Evolutionary conservation across 2,797 vertebrate species (phyloP), one percentile per base, ranked within the genome.

Genomic region (Falco berigora): DNA sequence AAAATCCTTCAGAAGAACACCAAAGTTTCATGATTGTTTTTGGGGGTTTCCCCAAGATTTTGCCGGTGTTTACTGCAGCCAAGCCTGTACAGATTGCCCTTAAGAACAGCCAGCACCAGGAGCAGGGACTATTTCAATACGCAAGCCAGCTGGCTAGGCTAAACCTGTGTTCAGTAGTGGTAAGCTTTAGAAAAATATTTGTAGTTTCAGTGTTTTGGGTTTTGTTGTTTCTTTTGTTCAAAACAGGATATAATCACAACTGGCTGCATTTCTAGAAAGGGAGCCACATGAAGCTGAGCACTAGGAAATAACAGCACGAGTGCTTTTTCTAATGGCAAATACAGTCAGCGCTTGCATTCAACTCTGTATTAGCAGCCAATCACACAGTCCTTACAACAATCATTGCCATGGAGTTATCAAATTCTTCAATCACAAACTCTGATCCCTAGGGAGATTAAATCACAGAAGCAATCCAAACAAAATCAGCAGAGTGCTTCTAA

Each of bases 401-500:
- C 32, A 74, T 53, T 93, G 86, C 46, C 67, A 80, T 34, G 36
- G 74, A 77, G 68, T 87, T 95, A 91, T 59, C 67, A 92, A 69
- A 49, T 61, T 94, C 95, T 93, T 95, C 67, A 87, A 12, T 28
- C 1, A 6, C 59, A 92, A 69, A 86, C 25, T 72, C 34, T 4
- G 0, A 61, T 91, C 90, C 71, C 95, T 76, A 22, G 3, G 9
- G 88, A 96, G 76, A 76, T 78, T 87, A 81, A 86, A 85, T 87
- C 77, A 92, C 56, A 77, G 81, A 89, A 92, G 44, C 61, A 82
- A 87, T 74, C 71, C 67, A 91, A 89, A 89, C 40, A 92, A 73
- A 94, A 93, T 67, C 74, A 94, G 47, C 7, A 8, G 34, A 90
- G 63, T 52, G 50, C 49, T 85, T 74, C 67, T 89, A 92, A 93